Percentiles rank a stretch among this genome's conserved stretches.
Conservation (phyloP, 2,113 vertebrate genomes). For the Podarcis cretensis region DNA sequence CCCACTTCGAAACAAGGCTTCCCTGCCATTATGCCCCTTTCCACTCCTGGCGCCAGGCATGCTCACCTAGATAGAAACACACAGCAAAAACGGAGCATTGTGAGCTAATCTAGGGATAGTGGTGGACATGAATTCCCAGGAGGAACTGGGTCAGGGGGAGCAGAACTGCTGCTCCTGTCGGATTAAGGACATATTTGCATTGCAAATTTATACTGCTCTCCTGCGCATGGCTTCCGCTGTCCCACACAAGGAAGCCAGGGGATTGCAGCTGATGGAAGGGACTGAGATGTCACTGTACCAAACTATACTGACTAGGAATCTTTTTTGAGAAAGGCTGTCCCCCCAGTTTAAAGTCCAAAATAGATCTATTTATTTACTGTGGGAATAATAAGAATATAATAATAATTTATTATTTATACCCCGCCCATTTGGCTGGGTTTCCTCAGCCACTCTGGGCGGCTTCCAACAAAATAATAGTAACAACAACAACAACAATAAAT, state of each 20-base stretch:
- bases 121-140: conserved; percentile 24
- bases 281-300: neutral
- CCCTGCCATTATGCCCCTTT: neutral
- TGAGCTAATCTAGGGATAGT: conserved; percentile 25
- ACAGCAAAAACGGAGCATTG: neutral
- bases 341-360: too few species aligned
- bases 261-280: too few species aligned
- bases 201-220: neutral
- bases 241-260: neutral
- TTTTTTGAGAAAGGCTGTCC: neutral
- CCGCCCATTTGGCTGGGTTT: too few species aligned
- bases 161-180: neutral
- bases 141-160: neutral
- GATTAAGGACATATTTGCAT: too few species aligned
- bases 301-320: too few species aligned
- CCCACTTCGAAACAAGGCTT: conserved; percentile 31
- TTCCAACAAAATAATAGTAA: too few species aligned
- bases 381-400: too few species aligned
- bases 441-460: too few species aligned
- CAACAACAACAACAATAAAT: too few species aligned
- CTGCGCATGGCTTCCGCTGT: accelerated
- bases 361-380: too few species aligned
- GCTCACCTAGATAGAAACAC: neutral
- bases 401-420: too few species aligned
- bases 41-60: neutral